Evolutionary conservation across 2,113 vertebrate genomes (phyloP), one percentile per base, ranked within the genome.

Genomic region (Piaya cayana): DNA sequence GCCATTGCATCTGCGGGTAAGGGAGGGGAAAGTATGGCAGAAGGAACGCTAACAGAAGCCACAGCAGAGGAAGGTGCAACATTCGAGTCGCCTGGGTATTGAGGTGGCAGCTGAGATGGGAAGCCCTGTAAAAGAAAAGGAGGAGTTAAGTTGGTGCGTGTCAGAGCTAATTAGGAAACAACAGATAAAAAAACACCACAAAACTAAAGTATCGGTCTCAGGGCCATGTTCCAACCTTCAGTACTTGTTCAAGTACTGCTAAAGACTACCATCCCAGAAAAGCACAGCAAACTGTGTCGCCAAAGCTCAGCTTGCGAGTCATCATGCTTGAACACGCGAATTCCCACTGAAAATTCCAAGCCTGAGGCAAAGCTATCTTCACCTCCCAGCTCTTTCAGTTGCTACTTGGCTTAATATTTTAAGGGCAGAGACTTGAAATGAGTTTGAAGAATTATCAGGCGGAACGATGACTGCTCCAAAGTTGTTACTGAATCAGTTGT

Each of bases 21-120:
- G 83, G 98, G 97, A 96, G 98, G 98, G 92, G 98, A 98, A 11
- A 98, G 87, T 18, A 98, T 96, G 37, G 98, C 94, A 95, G 98
- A 97, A 93, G 98, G 97, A 83, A 98, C 26, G 96, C 98, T 98
- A 96, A 96, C 97, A 97, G 98, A 98, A 90, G 97, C 96, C 97
- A 97, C 95, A 34, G 88, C 96, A 84, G 98, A 97, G 80, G 98
- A 96, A 55, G 98, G 92, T 80, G 91, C 92, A 77, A 90, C 95
- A 26, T 26, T 97, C 7, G 97, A 94, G 71, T 98, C 98, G 87
- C 97, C 98, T n/a, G 97, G 87, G 91, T 98, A 98, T 1, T 97
- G 98, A 56, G 97, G 80, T 1, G 97, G 79, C 72, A 98, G 95
- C 90, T 95, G 97, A 96, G 98, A 52, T 6, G 98, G 95, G 82